Conservation (phyloP, 2,888 invertebrate genomes). For the Drosophila phalerata region DNA sequence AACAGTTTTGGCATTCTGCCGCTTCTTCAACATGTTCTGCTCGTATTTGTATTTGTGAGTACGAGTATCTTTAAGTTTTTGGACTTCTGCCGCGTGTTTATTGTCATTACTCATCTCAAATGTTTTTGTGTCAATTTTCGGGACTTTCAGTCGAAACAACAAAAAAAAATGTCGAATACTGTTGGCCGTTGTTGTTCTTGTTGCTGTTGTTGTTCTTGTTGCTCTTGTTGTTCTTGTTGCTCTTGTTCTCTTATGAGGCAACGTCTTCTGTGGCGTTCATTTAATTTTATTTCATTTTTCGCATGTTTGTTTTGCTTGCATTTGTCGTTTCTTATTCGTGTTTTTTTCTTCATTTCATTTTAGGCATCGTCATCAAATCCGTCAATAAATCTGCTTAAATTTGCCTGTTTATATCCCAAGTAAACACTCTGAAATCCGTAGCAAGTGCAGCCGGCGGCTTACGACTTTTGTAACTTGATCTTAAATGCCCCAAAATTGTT, state of each 20-base stretch:
- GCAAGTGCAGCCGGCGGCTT: conserved; percentile 55
- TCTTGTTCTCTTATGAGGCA: conserved; percentile 22
- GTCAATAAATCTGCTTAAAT: conserved; percentile 46
- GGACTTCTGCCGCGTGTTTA: conserved; percentile 53
- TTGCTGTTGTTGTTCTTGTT: conserved; percentile 6
- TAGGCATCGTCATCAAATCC: conserved; percentile 55
- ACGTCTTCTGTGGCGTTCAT: conserved; percentile 24
- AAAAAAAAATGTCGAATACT: conserved; percentile 21
- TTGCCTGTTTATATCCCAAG: conserved; percentile 35
- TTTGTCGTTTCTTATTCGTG: conserved; percentile 24
- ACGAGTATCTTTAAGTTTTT: conserved; percentile 25
- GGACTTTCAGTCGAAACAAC: conserved; percentile 24
- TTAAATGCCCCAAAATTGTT: conserved; percentile 27
- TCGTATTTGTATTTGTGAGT: conserved; percentile 29
- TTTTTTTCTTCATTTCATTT: conserved; percentile 10
- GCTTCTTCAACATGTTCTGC: neutral
- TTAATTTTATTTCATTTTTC: conserved; percentile 45
- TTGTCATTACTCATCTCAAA: conserved; percentile 75
- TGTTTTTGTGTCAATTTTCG: conserved; percentile 67
- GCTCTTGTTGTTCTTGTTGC: conserved; percentile 7
- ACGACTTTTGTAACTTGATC: conserved; percentile 66
- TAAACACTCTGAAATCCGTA: conserved; percentile 11
- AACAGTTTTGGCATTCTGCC: conserved; percentile 63
- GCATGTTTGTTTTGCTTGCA: conserved; percentile 69
- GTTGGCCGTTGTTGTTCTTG: conserved; percentile 13